Conservation (phyloP, 2,888 invertebrate genomes). For the Zonitis immaculata region DNA sequence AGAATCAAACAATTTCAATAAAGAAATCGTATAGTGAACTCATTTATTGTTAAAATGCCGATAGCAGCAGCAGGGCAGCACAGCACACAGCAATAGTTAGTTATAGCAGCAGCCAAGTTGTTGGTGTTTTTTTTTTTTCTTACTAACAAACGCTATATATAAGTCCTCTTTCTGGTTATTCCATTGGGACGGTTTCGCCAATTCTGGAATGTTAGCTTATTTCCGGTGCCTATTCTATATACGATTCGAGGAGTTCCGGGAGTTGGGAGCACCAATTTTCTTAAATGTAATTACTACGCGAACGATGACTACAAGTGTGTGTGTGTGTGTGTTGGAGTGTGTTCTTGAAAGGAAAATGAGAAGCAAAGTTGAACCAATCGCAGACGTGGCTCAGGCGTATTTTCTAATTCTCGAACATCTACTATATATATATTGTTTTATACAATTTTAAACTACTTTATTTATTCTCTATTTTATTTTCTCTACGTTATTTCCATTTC, state of each 20-base stretch:
- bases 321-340: not conserved
- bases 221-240: constrained; percentile 34
- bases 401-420: constrained; percentile 23
- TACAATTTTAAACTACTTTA: constrained; percentile 23
- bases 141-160: constrained; percentile 19
- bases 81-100: too few relatives aligned
- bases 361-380: constrained; percentile 23
- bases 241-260: constrained; percentile 35
- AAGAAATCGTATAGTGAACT: constrained; percentile 34
- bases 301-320: constrained; percentile 20
- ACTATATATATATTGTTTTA: not conserved
- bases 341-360: not conserved
- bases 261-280: constrained; percentile 39
- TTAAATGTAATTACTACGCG: constrained; percentile 41
- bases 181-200: constrained; percentile 34
- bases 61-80: too few relatives aligned
- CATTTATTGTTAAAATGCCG: constrained; percentile 39
- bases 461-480: constrained; percentile 26
- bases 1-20: constrained; percentile 32
- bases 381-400: constrained; percentile 18
- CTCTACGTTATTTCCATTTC: constrained; percentile 1
- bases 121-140: too few relatives aligned
- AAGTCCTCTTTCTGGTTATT: constrained; percentile 23
- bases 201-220: constrained; percentile 38
- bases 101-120: too few relatives aligned